Percentiles rank a stretch among this genome's conserved stretches.
Evolutionary conservation across 1,140 invertebrate genomes (phyloP).

Genomic region (Anastatus disparis): DNA sequence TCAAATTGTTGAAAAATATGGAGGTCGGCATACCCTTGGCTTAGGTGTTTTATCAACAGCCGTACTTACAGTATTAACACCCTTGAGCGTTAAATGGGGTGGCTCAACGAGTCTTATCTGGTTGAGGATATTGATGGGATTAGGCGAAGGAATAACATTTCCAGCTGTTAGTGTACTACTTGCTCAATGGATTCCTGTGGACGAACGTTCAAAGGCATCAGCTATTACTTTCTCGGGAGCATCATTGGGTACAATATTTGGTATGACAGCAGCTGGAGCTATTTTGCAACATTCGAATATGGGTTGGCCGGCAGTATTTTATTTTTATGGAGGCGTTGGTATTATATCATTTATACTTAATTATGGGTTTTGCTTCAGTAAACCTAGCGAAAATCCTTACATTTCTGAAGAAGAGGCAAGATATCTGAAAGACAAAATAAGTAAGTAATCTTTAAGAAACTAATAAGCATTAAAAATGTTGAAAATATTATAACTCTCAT

Average conservation of each 20-base stretch:
- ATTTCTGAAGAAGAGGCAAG: constrained; percentile 82
- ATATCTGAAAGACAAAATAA: constrained; percentile 76
- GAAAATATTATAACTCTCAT: not conserved
- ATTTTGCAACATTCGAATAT: constrained; percentile 72
- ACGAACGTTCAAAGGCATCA: constrained; percentile 3
- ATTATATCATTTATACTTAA: constrained; percentile 79
- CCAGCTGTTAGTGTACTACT: not conserved
- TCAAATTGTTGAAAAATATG: not conserved
- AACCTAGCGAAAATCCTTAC: constrained; percentile 84
- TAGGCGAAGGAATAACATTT: constrained; percentile 4
- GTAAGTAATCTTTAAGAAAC: constrained; percentile 74
- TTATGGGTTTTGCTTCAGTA: constrained; percentile 77
- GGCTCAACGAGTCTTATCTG: not conserved
- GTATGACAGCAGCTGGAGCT: constrained; percentile 76
- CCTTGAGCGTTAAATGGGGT: not conserved
- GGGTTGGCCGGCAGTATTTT: constrained; percentile 83
- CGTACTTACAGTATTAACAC: not conserved
- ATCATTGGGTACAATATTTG: constrained; percentile 71
- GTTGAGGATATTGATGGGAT: constrained; percentile 5
- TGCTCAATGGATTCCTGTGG: constrained; percentile 1
- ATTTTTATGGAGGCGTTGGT: constrained; percentile 82
- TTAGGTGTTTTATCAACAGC: not conserved
- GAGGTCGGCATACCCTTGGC: constrained; percentile 9
- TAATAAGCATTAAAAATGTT: constrained; percentile 57
- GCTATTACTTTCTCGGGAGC: not conserved